Evolutionary conservation across 1,140 invertebrate species (phyloP).

Genomic region (Drosophila suzukii): DNA sequence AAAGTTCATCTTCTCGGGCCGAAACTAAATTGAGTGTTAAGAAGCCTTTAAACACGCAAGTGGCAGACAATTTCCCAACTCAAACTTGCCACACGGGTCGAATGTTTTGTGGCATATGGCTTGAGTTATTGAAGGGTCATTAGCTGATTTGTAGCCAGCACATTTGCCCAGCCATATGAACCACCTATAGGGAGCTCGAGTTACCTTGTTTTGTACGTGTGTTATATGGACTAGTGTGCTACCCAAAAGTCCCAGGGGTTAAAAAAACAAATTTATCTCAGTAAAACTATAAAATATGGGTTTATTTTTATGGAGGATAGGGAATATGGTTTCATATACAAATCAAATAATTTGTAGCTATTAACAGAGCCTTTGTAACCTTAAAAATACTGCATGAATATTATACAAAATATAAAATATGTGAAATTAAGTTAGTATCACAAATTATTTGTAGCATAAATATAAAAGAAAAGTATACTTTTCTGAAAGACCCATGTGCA

Average conservation of each 20-base stretch:
- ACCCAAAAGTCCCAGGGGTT: background rate
- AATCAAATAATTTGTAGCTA: no score
- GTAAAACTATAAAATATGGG: background rate
- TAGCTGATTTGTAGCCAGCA: constrained; percentile 22
- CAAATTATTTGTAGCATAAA: no score
- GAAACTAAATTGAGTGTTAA: constrained; percentile 24
- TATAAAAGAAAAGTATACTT: no score
- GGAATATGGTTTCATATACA: no score
- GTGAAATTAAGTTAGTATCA: no score
- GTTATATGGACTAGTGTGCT: background rate
- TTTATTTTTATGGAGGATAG: no score
- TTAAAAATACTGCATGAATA: no score
- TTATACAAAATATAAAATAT: no score
- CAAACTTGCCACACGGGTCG: constrained; percentile 5
- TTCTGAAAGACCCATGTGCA: no score
- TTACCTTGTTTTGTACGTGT: background rate
- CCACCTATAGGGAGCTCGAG: background rate
- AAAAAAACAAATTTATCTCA: no score
- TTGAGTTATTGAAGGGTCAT: constrained; percentile 28
- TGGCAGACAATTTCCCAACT: constrained; percentile 15
- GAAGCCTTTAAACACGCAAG: constrained; percentile 20
- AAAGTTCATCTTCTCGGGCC: constrained; percentile 15
- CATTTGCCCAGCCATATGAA: background rate
- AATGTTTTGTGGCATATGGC: constrained; percentile 17
- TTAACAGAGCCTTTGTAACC: no score